phyloP scores from a whole-genome alignment of 2,888 invertebrate genomes.

The Meteorus colon region DNA sequence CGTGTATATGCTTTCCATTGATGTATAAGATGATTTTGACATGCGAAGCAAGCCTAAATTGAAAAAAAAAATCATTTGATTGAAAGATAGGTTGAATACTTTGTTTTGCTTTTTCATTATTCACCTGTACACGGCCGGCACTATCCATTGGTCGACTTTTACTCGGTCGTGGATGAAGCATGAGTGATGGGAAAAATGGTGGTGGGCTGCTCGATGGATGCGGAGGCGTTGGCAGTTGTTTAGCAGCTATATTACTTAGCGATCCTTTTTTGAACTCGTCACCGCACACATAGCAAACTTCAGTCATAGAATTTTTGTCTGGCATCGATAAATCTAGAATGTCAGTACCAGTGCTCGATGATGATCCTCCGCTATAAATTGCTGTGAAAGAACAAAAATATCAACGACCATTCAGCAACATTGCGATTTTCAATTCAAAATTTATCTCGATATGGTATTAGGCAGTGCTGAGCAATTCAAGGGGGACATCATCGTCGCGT shows the following conservation, averaged over 20 bases:
- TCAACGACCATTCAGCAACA: neutral
- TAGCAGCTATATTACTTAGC: conserved; percentile 81
- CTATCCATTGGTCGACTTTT: conserved; percentile 91
- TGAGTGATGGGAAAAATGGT: conserved; percentile 81
- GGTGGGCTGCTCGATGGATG: conserved; percentile 65
- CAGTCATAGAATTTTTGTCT: conserved; percentile 91
- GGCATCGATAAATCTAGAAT: conserved; percentile 93
- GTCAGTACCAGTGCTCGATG: conserved; percentile 82
- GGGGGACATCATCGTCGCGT: neutral
- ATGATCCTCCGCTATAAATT: conserved; percentile 70
- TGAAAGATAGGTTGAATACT: neutral
- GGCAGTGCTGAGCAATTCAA: neutral
- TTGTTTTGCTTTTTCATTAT: neutral
- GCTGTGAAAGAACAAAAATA: conserved; percentile 56
- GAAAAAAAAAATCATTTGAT: conserved; percentile 3
- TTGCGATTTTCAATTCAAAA: neutral
- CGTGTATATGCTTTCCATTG: conserved; percentile 89
- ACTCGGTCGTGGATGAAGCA: conserved; percentile 88
- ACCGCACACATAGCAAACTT: conserved; percentile 93
- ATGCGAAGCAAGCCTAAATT: conserved; percentile 86
- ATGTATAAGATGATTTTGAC: conserved; percentile 88
- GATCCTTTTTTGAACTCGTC: conserved; percentile 90
- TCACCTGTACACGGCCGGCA: conserved; percentile 78
- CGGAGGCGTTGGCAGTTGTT: conserved; percentile 74
- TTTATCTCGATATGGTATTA: neutral